Conservation (phyloP, 2,797 vertebrate species). For the Protosalanx chinensis region DNA sequence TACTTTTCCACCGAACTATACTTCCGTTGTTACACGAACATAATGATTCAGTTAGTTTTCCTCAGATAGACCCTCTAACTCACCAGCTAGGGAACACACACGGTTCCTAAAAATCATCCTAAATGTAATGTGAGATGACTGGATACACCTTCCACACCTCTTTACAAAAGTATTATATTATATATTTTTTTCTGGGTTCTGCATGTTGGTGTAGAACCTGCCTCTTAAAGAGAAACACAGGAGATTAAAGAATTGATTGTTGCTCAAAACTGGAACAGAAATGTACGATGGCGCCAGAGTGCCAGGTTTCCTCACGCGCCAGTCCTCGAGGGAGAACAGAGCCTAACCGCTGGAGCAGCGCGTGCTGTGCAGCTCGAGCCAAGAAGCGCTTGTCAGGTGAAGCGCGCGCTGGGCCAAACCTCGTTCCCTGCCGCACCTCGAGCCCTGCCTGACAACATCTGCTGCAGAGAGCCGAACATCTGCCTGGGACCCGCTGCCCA, state of each 20-base stretch:
- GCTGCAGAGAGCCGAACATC: conserved; percentile 73
- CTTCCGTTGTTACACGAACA: no score
- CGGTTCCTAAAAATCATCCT: no score
- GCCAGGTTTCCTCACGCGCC: conserved; percentile 35
- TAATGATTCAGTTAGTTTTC: no score
- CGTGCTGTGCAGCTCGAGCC: conserved; percentile 48
- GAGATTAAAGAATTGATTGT: no score
- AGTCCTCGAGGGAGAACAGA: conserved; percentile 40
- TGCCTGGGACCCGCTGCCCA: conserved; percentile 64
- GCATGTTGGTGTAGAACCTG: no score
- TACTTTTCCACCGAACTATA: no score
- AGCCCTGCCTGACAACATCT: conserved; percentile 75
- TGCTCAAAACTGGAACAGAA: background rate
- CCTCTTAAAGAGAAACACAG: no score
- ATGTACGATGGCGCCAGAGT: conserved; percentile 12
- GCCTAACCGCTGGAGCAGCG: conserved; percentile 37
- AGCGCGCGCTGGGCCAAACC: conserved; percentile 55
- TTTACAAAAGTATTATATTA: no score
- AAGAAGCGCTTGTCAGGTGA: conserved; percentile 65
- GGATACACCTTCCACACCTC: background rate
- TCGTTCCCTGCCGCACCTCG: conserved; percentile 53
- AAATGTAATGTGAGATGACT: no score
- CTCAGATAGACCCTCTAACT: no score
- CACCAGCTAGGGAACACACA: no score
- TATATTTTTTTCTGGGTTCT: no score